Base-by-base conservation (phyloP, 1,140 invertebrate genomes). In the Cardiocondyla obscurior region DNA sequence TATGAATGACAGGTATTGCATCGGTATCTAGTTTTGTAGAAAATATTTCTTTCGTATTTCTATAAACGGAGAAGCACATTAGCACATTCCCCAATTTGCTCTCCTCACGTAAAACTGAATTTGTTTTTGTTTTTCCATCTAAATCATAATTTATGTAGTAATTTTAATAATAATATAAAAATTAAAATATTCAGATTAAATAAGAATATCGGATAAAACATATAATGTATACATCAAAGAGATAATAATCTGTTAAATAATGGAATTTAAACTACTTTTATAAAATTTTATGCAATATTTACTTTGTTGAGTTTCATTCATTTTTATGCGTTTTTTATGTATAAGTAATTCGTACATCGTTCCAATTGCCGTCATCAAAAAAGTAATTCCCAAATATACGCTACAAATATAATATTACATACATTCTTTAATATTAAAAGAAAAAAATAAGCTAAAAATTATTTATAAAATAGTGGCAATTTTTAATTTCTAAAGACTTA, bases 41-140 rank as follows among this genome's bases (percentile, higher is more conserved):
- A 6, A 94, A 92, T 36, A 94, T 92, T 25, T 89, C 85, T 69
- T 88, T 92, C 0, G 92, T 86, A 39, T 94, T 95, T 1, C 92
- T 90, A 25, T 93, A 92, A 14, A 93, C 49, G 0, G 94, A 95
- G 62, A 95, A 95, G 70, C 92, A 93, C 16, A 93, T 44, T 3
- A 94, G 14, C 12, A 93, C 79, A n/a, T 88, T 90, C 82, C 5
- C 83, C 88, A 5, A 89, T n/a, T 0, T 30, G 44, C 7, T 84
- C 49, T 83, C 67, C 1, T 76, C 33, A 36, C 81, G 10, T 25
- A 57, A 53, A 10, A 60, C 60, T 0, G 44, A 6, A 3, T 70
- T 70, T 70, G 85, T 1, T 3, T 49, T 33, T 3, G n/a, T 79
- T 67, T 87, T 73, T 72, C 4, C 22, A 7, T 36, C 77, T n/a